Conservation (phyloP, 2,888 invertebrate species). For the Melikaiella ostensackeni region DNA sequence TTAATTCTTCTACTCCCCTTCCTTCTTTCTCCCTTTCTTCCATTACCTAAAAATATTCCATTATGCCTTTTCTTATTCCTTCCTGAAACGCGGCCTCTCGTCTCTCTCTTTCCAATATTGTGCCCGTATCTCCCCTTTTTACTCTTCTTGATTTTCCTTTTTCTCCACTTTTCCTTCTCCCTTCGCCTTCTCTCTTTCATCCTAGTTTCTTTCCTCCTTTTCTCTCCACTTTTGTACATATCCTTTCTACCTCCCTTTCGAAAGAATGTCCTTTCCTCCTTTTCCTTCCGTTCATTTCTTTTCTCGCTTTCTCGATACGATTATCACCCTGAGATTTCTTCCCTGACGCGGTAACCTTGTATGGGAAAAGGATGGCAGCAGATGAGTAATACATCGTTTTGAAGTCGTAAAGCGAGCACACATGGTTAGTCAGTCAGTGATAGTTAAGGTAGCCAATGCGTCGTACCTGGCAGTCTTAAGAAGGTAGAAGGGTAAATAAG, state of each 20-base stretch:
- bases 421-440: slow-evolving; percentile 45
- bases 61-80: no score
- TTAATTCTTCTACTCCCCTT: no score
- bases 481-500: slow-evolving; percentile 74
- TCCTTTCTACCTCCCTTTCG: background rate
- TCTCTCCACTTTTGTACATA: background rate
- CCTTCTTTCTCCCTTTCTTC: no score
- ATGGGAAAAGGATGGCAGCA: slow-evolving; percentile 5
- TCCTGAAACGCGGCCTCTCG: no score
- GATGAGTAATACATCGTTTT: slow-evolving; percentile 19
- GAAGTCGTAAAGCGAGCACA: slow-evolving; percentile 10
- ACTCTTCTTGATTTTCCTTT: no score
- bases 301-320: background rate
- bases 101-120: no score
- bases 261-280: background rate
- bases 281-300: background rate
- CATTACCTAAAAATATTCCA: no score
- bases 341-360: background rate
- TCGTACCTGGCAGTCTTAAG: slow-evolving; percentile 46
- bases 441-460: slow-evolving; percentile 49
- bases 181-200: no score
- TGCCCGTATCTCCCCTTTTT: no score
- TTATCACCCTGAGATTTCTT: background rate
- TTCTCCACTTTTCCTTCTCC: no score
- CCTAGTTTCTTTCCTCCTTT: background rate